Evolutionary conservation across 2,113 vertebrate genomes (phyloP), one percentile per base, ranked within the genome.

Genomic region (Spizaetus ornatus): DNA sequence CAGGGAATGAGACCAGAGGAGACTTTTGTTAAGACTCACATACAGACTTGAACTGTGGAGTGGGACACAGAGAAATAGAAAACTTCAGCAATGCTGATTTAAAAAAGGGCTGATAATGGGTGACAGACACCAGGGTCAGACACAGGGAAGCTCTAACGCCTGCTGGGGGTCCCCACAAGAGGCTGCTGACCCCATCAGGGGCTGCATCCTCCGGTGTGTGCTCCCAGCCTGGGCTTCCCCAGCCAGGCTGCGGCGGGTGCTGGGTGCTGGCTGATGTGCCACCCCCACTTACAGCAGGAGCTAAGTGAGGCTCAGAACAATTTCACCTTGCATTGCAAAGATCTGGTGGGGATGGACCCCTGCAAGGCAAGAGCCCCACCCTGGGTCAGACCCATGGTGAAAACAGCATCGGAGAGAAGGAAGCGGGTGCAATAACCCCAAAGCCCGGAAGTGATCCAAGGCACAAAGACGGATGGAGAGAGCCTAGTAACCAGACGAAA

Each of bases 381-480:
- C 43, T 88, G 43, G 69, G 19, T 66, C 48, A 73, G 38, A 73
- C 6, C n/a, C 7, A 5, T 34, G 34, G 34, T 45, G 26, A 71
- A 72, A 95, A n/a, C 42, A 82, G 19, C 26, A 29, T 34, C 6
- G 66, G 61, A 71, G 14, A 86, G 63, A 53, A 82, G 48, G 65
- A 70, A 82, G 15, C 0, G 0, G 16, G 25, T 69, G 4, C 0
- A 0, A 32, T 50, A 91, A 65, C 23, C 32, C 21, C 0, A 2
- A 43, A 78, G 21, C 43, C 48, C 79, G 63, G 77, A 82, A 62
- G 38, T 2, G 1, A 58, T 65, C 48, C 43, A 26, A 40, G 74
- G 38, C 47, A 38, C 38, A 67, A 77, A 42, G 20, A 36, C 1
- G 16, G 50, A 43, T 63, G 42, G n/a, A 63, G 47, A 4, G 2